Evolutionary conservation across 2,113 vertebrate species (phyloP), one percentile per base, ranked within the genome.

Genomic region (Apodemus sylvaticus): DNA sequence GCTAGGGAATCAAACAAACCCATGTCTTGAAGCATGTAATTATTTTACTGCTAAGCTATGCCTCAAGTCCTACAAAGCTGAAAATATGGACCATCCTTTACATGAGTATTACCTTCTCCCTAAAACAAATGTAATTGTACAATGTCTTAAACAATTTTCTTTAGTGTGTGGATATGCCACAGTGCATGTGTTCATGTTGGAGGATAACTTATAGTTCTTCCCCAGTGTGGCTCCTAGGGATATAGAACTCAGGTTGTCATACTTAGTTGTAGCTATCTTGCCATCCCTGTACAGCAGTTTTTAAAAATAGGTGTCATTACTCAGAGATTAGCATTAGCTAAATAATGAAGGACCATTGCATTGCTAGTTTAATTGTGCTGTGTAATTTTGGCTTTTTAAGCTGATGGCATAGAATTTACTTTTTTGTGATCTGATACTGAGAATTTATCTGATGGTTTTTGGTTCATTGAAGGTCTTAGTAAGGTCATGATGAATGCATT

Each of bases 341-440:
- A 70, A 36, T 70, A 70, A n/a, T 70, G 68, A 70, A 17, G 34
- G 68, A 7, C 16, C 34, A 70, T 17, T 4, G 12, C 16, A 31
- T 91, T 79, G 36, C 76, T 73, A 36, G 62, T 85, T 96, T 91
- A 91, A 93, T n/a, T n/a, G 42, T 42, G 60, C 89, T 97, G 85
- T 79, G 42, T 64, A 90, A 22, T 53, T 79, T 94, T 39, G 26
- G 5, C 92, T 71, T 95, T 93, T 64, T 73, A 34, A 87, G 34
- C n/a, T 85, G 64, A 77, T 76, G n/a, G 16, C 2, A 12, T 90
- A 42, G 20, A 93, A 7, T 62, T 81, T 77, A 53, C 7, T 45
- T 94, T 93, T 88, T 77, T 66, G 29, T 74, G 29, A 29, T 70
- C 20, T 94, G n/a, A 83, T 71, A 66, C 29, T 88, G 90, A 82